Percentiles rank a stretch among this genome's conserved stretches.
Conservation (phyloP, 35 echinoderm and acorn worm genomes). For the Apostichopus parvimensis region DNA sequence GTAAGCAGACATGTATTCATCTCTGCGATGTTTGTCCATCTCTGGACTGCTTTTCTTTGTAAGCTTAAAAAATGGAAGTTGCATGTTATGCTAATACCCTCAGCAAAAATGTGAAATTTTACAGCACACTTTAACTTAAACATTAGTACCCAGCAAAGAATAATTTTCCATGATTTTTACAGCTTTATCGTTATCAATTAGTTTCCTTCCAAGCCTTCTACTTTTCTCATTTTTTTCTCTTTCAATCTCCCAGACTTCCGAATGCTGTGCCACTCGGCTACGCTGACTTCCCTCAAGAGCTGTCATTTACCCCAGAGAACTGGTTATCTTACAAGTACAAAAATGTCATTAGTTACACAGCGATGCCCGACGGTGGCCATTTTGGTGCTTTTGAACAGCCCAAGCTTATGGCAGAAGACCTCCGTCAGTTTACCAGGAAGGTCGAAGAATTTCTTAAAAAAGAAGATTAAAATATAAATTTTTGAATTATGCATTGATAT, state of each 20-base stretch:
- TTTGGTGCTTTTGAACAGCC: constrained; percentile 81
- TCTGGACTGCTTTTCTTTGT: too few species aligned
- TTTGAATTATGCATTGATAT: too few species aligned
- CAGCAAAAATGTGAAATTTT: too few species aligned
- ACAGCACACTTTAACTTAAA: too few species aligned
- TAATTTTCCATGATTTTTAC: too few species aligned
- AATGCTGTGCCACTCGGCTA: background rate
- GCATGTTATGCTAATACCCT: too few species aligned
- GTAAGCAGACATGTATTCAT: too few species aligned
- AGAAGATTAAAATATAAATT: background rate
- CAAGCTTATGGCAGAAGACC: constrained; percentile 62
- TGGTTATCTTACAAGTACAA: constrained; percentile 53
- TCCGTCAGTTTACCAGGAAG: constrained; percentile 75
- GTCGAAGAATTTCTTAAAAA: constrained; percentile 54
- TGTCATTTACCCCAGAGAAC: background rate
- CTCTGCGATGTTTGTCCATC: too few species aligned
- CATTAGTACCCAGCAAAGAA: too few species aligned
- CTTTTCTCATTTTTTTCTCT: background rate
- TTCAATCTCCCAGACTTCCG: background rate
- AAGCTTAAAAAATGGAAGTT: too few species aligned
- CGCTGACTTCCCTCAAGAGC: background rate
- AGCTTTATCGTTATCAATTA: background rate
- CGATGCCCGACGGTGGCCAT: constrained; percentile 73
- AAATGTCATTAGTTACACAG: constrained; percentile 67
- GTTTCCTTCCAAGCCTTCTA: background rate